These are phyloP conservation scores for Tribolium madens DNA, from an alignment of 1,140 invertebrate genomes.

Conservation along the genomic window DNA sequence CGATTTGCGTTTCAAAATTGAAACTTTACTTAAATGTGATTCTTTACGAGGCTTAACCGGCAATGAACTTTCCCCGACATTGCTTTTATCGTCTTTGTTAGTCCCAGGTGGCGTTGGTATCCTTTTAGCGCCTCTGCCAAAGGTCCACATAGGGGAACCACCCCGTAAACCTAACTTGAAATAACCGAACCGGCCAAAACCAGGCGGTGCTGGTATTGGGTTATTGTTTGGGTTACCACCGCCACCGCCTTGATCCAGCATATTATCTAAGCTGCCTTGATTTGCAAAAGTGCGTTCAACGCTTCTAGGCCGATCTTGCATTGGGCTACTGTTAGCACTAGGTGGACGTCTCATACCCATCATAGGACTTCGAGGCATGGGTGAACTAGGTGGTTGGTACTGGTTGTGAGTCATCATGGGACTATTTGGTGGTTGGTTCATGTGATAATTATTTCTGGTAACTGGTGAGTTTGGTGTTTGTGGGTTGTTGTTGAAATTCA, in stretches of 20 bases:
- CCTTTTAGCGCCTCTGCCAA: conserved; percentile 63
- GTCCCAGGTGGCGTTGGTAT: conserved; percentile 56
- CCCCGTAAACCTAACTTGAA: conserved; percentile 75
- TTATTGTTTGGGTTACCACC: conserved; percentile 70
- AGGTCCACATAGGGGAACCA: conserved; percentile 78
- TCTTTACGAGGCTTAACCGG: conserved; percentile 64
- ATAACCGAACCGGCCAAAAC: conserved; percentile 70
- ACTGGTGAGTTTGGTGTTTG: conserved; percentile 76
- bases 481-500: conserved; percentile 62
- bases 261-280: conserved; percentile 55
- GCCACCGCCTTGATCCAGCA: conserved; percentile 63
- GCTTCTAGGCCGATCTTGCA: conserved; percentile 71
- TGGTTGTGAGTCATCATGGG: conserved; percentile 68
- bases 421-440: conserved; percentile 68
- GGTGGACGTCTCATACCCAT: conserved; percentile 70
- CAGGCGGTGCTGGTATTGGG: conserved; percentile 67
- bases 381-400: conserved; percentile 69
- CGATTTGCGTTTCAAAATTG: conserved; percentile 69
- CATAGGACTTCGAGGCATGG: conserved; percentile 71
- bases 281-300: conserved; percentile 69
- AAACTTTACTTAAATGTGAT: conserved; percentile 70
- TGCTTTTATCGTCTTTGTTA: conserved; percentile 29
- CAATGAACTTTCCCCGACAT: conserved; percentile 11
- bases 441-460: conserved; percentile 68
- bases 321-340: conserved; percentile 68